Evolutionary conservation across 2,888 invertebrate species (phyloP), one percentile per base, ranked within the genome.

Genomic region (Phalangium opilio): DNA sequence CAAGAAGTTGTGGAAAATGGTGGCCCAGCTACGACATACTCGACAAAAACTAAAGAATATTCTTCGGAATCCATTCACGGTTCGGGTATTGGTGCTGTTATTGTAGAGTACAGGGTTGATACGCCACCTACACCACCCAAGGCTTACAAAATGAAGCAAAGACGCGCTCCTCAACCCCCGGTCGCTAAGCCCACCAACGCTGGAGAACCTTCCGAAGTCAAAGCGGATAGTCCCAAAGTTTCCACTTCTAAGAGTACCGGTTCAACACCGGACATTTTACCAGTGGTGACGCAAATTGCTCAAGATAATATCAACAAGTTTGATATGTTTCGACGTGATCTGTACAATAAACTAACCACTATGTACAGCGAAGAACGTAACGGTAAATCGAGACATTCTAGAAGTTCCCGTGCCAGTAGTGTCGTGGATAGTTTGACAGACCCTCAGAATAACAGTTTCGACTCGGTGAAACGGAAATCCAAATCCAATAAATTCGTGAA

Each of bases 71-170:
- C 51, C 1, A 45, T 51, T 14, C 51, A 51, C 40, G 51, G 51
- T n/a, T 47, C 47, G 7, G 43, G 49, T n/a, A 39, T 51, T 14
- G 51, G 51, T 12, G 49, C 51, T n/a, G 51, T 47, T 8, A 51
- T 51, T 48, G 18, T 51, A 19, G 51, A 51, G 34, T 41, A 48
- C 11, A 51, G 47, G 34, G 33, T 52, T 11, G 49, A 47, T 7
- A 49, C 49, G 3, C 52, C 52, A 3, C 27, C 48, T 4, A 49
- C 52, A 32, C 52, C 52, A 14, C 52, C 52, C 1, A 36, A 49
- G 35, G 44, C 45, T 20, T 32, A 34, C 7, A 47, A 39, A 27
- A 21, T 43, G 8, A 50, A 47, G 18, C 47, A 50, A 15, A 51
- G 49, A 20, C 19, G 51, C 21, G 51, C 51, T 10, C 51, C 51